Evolutionary conservation across 1,140 invertebrate genomes (phyloP).

Genomic region (Cepaea nemoralis): DNA sequence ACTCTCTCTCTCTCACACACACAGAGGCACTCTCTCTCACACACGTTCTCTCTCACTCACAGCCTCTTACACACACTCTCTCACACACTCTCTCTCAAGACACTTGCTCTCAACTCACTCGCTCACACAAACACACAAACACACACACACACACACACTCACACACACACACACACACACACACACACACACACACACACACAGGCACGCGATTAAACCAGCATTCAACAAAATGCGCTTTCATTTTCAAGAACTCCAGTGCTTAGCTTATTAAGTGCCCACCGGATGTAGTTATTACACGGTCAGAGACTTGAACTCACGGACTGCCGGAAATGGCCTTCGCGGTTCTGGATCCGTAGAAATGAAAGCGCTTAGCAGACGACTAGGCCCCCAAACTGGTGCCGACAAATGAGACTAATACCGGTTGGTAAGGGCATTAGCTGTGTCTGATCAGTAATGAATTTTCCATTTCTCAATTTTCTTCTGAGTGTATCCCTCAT

Average conservation of each 20-base stretch:
- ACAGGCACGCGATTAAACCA: no score
- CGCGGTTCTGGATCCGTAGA: conserved; percentile 25
- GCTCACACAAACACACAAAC: no score
- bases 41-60: no score
- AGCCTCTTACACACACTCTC: no score
- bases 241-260: neutral
- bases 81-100: no score
- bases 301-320: neutral
- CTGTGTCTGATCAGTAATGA: conserved; percentile 6
- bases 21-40: no score
- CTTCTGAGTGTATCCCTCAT: neutral
- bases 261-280: neutral
- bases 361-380: conserved; percentile 27
- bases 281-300: neutral
- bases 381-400: neutral
- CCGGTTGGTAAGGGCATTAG: neutral
- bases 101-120: no score
- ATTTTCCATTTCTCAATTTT: conserved; percentile 38
- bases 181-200: no score
- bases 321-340: conserved; percentile 26
- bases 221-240: neutral
- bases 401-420: conserved; percentile 1
- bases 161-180: no score
- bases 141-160: no score
- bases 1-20: no score